A percentile compares a stretch with the other conserved stretches of the same genome.
These are phyloP conservation scores for Sterrhoptilus dennistouni DNA, from an alignment of 2,113 vertebrate species.

Conservation along the genomic window DNA sequence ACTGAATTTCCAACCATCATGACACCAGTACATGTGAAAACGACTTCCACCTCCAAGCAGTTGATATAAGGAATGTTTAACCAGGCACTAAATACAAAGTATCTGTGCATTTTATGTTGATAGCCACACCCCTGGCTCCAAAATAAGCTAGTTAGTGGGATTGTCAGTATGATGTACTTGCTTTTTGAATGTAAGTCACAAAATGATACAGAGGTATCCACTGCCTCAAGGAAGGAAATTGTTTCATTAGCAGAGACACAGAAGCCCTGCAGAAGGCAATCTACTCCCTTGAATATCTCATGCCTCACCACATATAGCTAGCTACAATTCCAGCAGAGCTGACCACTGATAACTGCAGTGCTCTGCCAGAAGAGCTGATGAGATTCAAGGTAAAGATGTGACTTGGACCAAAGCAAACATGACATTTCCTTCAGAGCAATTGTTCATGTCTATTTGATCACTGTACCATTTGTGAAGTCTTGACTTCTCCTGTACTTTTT, in stretches of 20 bases:
- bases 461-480: neutral
- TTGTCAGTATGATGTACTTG: neutral
- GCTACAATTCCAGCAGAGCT: neutral
- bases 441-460: neutral
- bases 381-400: neutral
- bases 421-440: neutral
- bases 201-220: neutral
- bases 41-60: neutral
- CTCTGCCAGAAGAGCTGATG: neutral
- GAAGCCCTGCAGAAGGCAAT: neutral
- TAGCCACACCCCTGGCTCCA: neutral
- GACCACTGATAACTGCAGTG: neutral
- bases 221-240: neutral
- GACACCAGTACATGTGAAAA: neutral
- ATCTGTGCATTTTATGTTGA: neutral
- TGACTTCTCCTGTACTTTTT: neutral
- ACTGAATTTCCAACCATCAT: neutral
- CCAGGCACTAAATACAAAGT: neutral
- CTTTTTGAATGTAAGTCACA: neutral
- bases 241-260: neutral
- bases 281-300: neutral
- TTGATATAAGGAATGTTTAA: neutral
- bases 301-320: neutral
- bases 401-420: neutral
- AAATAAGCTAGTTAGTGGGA: neutral